These are phyloP conservation scores for Drosophila borborema DNA, from an alignment of 2,888 invertebrate genomes.

Conservation along the genomic window DNA sequence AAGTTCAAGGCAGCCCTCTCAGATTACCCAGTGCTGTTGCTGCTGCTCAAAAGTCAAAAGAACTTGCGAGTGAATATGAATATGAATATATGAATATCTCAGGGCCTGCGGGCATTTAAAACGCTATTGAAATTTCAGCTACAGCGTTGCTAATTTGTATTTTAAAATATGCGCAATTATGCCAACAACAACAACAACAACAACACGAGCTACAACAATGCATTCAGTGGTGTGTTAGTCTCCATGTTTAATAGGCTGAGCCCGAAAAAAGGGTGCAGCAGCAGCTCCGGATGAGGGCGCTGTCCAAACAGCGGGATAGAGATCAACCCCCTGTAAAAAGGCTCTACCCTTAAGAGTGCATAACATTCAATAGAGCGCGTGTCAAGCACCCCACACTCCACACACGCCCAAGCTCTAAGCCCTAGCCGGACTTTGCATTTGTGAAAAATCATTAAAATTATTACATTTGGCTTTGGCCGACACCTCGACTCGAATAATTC, in stretches of 20 bases:
- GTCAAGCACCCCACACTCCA: slow-evolving; percentile 17
- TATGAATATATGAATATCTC: slow-evolving; percentile 22
- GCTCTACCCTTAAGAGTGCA: slow-evolving; percentile 74
- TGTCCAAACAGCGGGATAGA: slow-evolving; percentile 64
- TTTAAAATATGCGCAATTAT: slow-evolving; percentile 82
- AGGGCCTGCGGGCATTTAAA: slow-evolving; percentile 65
- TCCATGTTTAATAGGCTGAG: slow-evolving; percentile 63
- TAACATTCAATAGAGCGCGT: slow-evolving; percentile 40
- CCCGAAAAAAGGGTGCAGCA: slow-evolving; percentile 70
- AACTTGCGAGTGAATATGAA: slow-evolving; percentile 42
- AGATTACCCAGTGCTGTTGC: not conserved
- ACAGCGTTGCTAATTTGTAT: slow-evolving; percentile 82
- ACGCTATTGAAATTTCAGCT: slow-evolving; percentile 77
- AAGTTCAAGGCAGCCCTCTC: slow-evolving; percentile 62
- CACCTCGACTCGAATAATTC: slow-evolving; percentile 65
- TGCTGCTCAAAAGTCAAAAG: slow-evolving; percentile 58
- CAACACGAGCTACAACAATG: slow-evolving; percentile 55
- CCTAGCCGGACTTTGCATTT: slow-evolving; percentile 59
- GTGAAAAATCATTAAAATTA: slow-evolving; percentile 81
- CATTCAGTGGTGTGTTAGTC: slow-evolving; percentile 72
- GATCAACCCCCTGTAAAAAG: slow-evolving; percentile 21
- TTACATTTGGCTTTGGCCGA: slow-evolving; percentile 78
- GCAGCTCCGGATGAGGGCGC: slow-evolving; percentile 51
- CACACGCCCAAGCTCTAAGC: not conserved
- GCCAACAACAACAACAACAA: slow-evolving; percentile 41